Evolutionary conservation across 2,113 vertebrate species (phyloP).

Genomic region (Axis porcinus): DNA sequence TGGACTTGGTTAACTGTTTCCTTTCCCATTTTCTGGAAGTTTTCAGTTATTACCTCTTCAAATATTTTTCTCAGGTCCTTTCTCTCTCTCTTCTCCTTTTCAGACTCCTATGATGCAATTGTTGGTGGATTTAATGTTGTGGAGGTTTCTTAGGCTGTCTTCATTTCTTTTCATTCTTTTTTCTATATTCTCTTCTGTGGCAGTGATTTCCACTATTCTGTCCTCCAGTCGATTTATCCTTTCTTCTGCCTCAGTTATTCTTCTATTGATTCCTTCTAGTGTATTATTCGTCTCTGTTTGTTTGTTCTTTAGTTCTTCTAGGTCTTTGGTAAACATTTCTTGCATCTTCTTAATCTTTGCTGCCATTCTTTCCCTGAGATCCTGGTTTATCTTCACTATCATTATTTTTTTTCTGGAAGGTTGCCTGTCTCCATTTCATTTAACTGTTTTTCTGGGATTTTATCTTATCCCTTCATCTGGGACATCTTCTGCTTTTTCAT

Average conservation of each 20-base stretch:
- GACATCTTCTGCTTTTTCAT: background rate
- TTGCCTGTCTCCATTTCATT: background rate
- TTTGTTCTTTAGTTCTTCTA: background rate
- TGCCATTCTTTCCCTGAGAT: background rate
- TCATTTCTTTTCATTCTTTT: background rate
- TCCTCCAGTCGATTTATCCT: background rate
- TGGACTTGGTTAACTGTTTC: background rate
- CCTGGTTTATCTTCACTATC: background rate
- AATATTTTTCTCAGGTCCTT: background rate
- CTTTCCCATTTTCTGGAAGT: background rate
- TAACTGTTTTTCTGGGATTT: background rate
- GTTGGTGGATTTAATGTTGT: background rate
- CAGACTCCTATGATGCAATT: background rate
- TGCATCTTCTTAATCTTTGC: background rate
- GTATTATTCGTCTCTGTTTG: background rate
- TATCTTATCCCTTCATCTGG: background rate
- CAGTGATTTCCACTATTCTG: background rate
- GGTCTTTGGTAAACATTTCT: background rate
- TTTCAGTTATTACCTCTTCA: background rate
- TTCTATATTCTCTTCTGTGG: background rate
- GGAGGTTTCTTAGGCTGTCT: background rate
- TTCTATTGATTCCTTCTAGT: background rate
- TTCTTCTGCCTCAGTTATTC: background rate
- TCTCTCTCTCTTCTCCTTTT: background rate
- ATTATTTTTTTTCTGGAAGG: background rate